Evolutionary conservation across 2,888 invertebrate genomes (phyloP).

Genomic region (Atrina japonica): DNA sequence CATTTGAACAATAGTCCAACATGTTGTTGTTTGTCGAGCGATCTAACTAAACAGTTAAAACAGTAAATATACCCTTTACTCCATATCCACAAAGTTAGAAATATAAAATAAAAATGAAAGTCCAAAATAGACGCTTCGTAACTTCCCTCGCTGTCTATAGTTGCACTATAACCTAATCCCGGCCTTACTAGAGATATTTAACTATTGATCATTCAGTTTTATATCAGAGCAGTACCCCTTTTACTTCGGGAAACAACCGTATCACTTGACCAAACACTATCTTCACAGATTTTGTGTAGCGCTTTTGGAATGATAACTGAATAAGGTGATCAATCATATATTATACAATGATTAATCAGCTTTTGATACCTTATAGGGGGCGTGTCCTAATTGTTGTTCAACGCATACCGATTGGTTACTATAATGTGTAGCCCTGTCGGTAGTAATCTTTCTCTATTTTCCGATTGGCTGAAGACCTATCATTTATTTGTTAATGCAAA

Average conservation of each 20-base stretch:
- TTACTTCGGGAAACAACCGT: slow-evolving; percentile 26
- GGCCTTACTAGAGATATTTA: slow-evolving; percentile 6
- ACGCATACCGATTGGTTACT: slow-evolving; percentile 24
- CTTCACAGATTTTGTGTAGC: slow-evolving; percentile 37
- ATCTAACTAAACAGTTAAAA: not conserved
- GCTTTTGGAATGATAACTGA: slow-evolving; percentile 34
- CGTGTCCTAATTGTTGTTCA: not conserved
- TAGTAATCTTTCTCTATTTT: not conserved
- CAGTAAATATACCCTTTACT: slow-evolving; percentile 2
- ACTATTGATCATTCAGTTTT: slow-evolving; percentile 2
- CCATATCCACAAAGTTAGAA: slow-evolving; percentile 19
- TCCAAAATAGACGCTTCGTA: not conserved
- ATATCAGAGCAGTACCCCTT: slow-evolving; percentile 1
- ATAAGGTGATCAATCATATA: slow-evolving; percentile 44
- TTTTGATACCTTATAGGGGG: slow-evolving; percentile 18
- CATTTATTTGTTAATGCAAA: too few species aligned
- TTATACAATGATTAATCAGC: slow-evolving; percentile 38
- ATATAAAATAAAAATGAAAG: slow-evolving; percentile 11
- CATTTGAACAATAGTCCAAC: slow-evolving; percentile 75
- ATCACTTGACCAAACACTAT: slow-evolving; percentile 29
- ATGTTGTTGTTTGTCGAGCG: slow-evolving; percentile 43
- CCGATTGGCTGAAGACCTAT: too few species aligned
- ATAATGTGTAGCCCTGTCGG: slow-evolving; percentile 4
- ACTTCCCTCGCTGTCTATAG: too few species aligned
- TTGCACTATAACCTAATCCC: slow-evolving; percentile 16